Conservation (phyloP, 1,140 invertebrate species). For the Coptotermes formosanus region DNA sequence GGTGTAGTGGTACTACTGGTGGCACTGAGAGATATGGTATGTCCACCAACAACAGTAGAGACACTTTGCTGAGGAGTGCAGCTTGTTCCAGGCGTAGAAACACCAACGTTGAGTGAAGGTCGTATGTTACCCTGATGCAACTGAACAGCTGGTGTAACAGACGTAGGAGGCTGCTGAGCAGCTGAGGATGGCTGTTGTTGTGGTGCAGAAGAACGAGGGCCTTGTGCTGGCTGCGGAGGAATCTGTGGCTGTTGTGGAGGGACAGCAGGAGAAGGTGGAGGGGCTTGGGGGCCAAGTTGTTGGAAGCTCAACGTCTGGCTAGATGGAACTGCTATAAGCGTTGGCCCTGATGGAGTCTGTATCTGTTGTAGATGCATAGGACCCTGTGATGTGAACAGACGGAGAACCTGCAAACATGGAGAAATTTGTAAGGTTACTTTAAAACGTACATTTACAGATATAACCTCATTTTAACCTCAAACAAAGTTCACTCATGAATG, state of each 20-base stretch:
- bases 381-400: slow-evolving; percentile 44
- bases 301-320: slow-evolving; percentile 34
- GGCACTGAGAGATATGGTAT: neutral
- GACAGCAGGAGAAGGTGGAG: neutral
- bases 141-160: neutral
- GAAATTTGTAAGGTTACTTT: neutral
- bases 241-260: slow-evolving; percentile 16
- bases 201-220: neutral
- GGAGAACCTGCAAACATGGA: slow-evolving; percentile 39
- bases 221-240: slow-evolving; percentile 10
- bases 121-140: neutral
- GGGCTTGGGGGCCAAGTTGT: slow-evolving; percentile 23
- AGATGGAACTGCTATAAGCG: slow-evolving; percentile 47
- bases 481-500: too few species aligned
- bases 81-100: neutral
- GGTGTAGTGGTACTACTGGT: neutral
- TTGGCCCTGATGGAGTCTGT: slow-evolving; percentile 52
- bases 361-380: slow-evolving; percentile 51
- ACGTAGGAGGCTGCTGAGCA: neutral
- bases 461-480: too few species aligned
- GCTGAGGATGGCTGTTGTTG: neutral
- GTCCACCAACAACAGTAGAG: neutral
- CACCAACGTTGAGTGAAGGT: neutral
- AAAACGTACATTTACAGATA: too few species aligned
- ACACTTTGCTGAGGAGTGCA: slow-evolving; percentile 21